phyloP scores from a whole-genome alignment of 2,888 invertebrate genomes.

The Macrophya alboannulata region DNA sequence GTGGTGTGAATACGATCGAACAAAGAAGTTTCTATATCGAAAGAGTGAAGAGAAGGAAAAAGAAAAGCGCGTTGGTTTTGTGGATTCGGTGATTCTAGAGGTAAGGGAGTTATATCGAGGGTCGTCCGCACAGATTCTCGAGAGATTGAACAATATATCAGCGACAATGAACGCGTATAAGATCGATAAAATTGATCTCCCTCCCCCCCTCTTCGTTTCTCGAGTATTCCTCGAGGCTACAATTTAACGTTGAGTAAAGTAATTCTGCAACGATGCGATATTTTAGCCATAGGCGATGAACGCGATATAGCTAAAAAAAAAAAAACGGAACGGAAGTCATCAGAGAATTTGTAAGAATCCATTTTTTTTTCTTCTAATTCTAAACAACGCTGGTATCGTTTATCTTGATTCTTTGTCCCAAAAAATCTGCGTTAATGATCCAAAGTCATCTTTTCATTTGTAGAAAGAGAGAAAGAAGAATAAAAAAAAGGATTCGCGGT shows the following conservation, averaged over 20 bases:
- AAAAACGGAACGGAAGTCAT: constrained; percentile 42
- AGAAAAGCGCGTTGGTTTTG: neutral
- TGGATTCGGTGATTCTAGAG: neutral
- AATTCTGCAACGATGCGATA: constrained; percentile 6
- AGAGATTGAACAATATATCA: constrained; percentile 19
- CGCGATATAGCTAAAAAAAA: too few species aligned
- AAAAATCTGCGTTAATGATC: neutral
- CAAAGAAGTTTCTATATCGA: constrained; percentile 16
- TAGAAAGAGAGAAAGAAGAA: neutral
- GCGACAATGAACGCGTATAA: constrained; percentile 19
- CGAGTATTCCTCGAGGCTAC: constrained; percentile 36
- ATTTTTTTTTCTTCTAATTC: neutral
- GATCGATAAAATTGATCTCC: constrained; percentile 43
- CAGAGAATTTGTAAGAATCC: constrained; percentile 26
- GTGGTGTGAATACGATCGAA: constrained; percentile 15
- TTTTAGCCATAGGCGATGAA: neutral
- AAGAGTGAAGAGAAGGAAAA: neutral
- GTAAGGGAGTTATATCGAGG: neutral
- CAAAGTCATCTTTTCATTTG: neutral
- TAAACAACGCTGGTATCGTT: neutral
- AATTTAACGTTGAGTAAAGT: constrained; percentile 23
- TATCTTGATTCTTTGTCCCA: neutral
- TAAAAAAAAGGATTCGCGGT: neutral
- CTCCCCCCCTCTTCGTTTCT: neutral
- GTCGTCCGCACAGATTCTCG: neutral